Conservation (phyloP, 2,888 invertebrate genomes). For the Rhopalosiphum nymphaeae region DNA sequence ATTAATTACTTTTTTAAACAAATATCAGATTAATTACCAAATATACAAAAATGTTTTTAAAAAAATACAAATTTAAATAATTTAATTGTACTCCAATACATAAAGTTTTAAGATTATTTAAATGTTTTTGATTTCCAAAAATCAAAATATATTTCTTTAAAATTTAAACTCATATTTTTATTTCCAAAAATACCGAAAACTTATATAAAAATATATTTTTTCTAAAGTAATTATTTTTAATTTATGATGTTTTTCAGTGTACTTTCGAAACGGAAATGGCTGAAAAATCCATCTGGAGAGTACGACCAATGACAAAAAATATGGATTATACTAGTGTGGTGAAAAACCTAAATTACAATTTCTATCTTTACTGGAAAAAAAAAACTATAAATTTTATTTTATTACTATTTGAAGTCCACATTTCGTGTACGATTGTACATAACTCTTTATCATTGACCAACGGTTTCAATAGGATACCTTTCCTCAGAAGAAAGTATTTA, state of each 20-base stretch:
- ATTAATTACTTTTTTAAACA: too few relatives aligned
- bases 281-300: background rate
- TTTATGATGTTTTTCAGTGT: background rate
- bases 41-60: background rate
- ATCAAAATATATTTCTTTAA: background rate
- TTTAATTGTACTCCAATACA: background rate
- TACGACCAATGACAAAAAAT: background rate
- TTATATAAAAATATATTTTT: background rate
- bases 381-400: background rate
- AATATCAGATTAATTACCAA: background rate
- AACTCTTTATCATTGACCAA: background rate
- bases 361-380: background rate
- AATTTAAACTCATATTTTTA: background rate
- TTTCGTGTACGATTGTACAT: background rate
- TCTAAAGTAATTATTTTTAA: background rate
- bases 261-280: background rate
- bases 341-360: slow-evolving; percentile 11
- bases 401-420: background rate
- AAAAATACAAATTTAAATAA: background rate
- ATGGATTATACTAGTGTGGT: background rate
- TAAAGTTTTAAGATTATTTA: background rate
- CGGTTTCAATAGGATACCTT: background rate
- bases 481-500: background rate
- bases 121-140: background rate
- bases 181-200: background rate